Percentiles rank a stretch among this genome's conserved stretches.
These are phyloP conservation scores for Synanthedon vespiformis DNA, from an alignment of 2,888 invertebrate genomes.

Conservation along the genomic window DNA sequence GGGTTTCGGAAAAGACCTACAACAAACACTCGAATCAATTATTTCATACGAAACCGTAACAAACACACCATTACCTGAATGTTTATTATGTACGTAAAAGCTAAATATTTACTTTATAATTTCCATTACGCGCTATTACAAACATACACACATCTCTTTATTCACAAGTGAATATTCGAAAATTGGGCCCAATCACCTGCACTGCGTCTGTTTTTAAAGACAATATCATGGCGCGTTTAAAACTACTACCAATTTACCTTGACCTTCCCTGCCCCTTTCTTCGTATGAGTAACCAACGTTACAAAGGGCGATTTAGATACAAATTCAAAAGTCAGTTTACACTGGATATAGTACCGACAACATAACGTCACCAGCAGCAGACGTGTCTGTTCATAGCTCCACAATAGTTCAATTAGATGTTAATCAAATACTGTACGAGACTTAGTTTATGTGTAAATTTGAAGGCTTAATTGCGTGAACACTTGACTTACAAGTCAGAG, in stretches of 20 bases:
- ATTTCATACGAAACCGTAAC: too few relatives aligned
- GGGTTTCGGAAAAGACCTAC: too few relatives aligned
- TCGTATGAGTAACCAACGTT: not conserved
- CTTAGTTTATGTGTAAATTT: slow-evolving; percentile 8
- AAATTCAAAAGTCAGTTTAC: slow-evolving; percentile 6
- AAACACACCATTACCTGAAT: too few relatives aligned
- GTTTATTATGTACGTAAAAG: too few relatives aligned
- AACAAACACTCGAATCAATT: too few relatives aligned
- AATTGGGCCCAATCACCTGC: slow-evolving; percentile 24
- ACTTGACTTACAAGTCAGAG: too few relatives aligned
- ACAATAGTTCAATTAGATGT: slow-evolving; percentile 9
- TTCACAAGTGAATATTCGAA: slow-evolving; percentile 6
- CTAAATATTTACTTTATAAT: too few relatives aligned
- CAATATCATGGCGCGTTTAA: slow-evolving; percentile 6
- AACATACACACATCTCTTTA: too few relatives aligned
- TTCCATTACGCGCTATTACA: too few relatives aligned
- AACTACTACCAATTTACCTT: slow-evolving; percentile 8
- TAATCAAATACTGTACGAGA: slow-evolving; percentile 1
- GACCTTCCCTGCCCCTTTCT: not conserved
- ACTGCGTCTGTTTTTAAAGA: slow-evolving; percentile 22
- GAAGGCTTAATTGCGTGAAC: not conserved
- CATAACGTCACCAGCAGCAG: slow-evolving; percentile 7
- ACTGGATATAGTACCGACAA: slow-evolving; percentile 5
- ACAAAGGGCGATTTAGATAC: slow-evolving; percentile 9
- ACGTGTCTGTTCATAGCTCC: slow-evolving; percentile 5